Conservation (phyloP, 35 echinoderm and acorn worm species). For the Ophiothrix spiculata region DNA sequence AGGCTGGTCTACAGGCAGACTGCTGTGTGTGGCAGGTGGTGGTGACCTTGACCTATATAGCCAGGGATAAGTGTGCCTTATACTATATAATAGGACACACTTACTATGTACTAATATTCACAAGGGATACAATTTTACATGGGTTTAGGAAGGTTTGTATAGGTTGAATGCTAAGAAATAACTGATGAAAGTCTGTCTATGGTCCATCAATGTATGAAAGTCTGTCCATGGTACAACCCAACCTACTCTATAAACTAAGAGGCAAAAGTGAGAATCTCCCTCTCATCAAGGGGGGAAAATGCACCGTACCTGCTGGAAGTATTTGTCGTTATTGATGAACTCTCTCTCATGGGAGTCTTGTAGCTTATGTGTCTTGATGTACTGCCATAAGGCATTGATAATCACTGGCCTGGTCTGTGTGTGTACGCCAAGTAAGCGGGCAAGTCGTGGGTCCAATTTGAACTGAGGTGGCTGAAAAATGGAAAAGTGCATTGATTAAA, state of each 20-base stretch:
- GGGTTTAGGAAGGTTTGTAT: too few relatives aligned
- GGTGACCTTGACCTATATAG: too few relatives aligned
- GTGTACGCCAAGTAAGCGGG: conserved; percentile 92
- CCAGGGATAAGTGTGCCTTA: too few relatives aligned
- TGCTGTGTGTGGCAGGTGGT: too few relatives aligned
- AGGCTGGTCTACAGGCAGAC: too few relatives aligned
- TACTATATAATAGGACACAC: too few relatives aligned
- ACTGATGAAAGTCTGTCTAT: neutral
- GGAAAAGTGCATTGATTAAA: neutral
- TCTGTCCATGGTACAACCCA: neutral
- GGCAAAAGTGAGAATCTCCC: too few relatives aligned
- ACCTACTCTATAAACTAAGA: neutral
- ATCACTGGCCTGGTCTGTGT: conserved; percentile 96
- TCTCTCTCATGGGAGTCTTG: conserved; percentile 95
- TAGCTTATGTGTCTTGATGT: conserved; percentile 92
- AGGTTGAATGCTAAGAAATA: too few relatives aligned
- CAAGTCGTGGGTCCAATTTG: conserved; percentile 86
- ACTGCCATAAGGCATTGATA: conserved; percentile 98
- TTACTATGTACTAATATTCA: too few relatives aligned
- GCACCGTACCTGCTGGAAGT: conserved; percentile 99
- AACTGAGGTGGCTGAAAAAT: conserved; percentile 87
- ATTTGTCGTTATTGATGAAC: conserved; percentile 95
- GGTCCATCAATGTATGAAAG: neutral
- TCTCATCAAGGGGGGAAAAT: too few relatives aligned
- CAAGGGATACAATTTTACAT: too few relatives aligned